These are phyloP conservation scores for Drosophila crucigera DNA, from an alignment of 2,888 invertebrate species.

Conservation along the genomic window DNA sequence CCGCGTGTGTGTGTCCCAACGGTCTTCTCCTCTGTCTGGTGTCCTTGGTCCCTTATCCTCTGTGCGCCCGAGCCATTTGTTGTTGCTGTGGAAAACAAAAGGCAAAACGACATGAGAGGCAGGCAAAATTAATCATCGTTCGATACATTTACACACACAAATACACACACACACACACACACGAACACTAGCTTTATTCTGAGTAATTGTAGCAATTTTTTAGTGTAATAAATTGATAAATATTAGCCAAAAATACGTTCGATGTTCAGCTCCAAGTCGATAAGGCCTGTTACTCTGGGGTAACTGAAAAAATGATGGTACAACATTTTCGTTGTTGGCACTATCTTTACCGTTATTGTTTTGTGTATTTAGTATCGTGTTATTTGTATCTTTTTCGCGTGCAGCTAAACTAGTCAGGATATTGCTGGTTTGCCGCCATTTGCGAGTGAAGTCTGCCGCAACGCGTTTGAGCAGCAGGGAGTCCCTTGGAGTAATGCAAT, in stretches of 20 bases:
- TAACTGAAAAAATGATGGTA: conserved; percentile 33
- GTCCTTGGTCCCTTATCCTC: background rate
- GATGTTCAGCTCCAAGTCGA: conserved; percentile 45
- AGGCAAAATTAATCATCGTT: conserved; percentile 69
- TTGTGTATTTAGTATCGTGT: conserved; percentile 21
- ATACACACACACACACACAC: conserved; percentile 19
- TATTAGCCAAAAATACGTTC: conserved; percentile 70
- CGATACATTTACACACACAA: conserved; percentile 57
- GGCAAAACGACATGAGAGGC: conserved; percentile 33
- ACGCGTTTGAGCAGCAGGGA: conserved; percentile 5
- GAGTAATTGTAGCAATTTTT: conserved; percentile 72
- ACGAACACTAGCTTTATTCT: conserved; percentile 5
- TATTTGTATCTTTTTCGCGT: conserved; percentile 43
- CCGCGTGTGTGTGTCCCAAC: conserved; percentile 10
- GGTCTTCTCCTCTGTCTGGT: background rate
- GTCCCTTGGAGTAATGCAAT: conserved; percentile 3
- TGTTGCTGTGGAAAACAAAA: conserved; percentile 35
- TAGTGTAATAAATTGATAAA: conserved; percentile 74
- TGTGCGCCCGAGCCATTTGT: conserved; percentile 20
- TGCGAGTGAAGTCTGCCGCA: background rate
- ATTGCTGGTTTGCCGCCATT: conserved; percentile 54
- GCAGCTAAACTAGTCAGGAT: conserved; percentile 34
- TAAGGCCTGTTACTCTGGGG: conserved; percentile 36
- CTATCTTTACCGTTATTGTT: conserved; percentile 47
- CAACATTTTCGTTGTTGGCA: conserved; percentile 36